These are phyloP conservation scores for Corythornis cristatus DNA, from an alignment of 2,113 vertebrate genomes.

Conservation along the genomic window DNA sequence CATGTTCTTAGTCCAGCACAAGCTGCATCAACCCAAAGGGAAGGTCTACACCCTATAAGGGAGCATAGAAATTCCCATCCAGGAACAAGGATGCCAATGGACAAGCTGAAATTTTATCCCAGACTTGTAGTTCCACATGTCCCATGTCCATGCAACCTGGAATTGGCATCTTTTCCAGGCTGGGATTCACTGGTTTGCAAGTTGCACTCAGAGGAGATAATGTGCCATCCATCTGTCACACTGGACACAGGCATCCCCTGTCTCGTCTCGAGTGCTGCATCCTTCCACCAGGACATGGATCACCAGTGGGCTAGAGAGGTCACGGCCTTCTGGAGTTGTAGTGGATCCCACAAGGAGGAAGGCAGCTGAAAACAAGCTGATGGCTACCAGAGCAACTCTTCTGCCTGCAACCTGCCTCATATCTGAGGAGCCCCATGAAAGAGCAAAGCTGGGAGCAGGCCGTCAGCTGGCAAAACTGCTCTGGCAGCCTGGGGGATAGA, in stretches of 20 bases:
- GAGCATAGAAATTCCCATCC: not conserved
- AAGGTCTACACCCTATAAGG: not conserved
- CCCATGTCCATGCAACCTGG: not conserved
- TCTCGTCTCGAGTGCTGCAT: not conserved
- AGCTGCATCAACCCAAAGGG: fast-evolving
- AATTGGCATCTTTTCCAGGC: not conserved
- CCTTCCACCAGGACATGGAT: not conserved
- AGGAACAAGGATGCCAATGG: fast-evolving
- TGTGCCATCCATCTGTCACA: not conserved
- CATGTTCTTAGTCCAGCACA: not conserved
- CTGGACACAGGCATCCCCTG: not conserved
- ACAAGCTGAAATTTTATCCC: not conserved
- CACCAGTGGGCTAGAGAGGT: fast-evolving
- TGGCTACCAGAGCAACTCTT: not conserved
- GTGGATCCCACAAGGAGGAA: not conserved
- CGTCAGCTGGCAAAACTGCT: not conserved
- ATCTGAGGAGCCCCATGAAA: not conserved
- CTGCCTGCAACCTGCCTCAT: not conserved
- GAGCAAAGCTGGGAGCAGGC: not conserved
- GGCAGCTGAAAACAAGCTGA: not conserved
- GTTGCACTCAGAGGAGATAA: not conserved
- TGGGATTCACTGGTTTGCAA: not conserved
- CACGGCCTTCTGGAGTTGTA: fast-evolving
- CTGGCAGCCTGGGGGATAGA: not conserved
- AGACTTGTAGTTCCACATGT: not conserved